These are phyloP conservation scores for Achlya flavicornis DNA, from an alignment of 2,888 invertebrate species.

Conservation along the genomic window DNA sequence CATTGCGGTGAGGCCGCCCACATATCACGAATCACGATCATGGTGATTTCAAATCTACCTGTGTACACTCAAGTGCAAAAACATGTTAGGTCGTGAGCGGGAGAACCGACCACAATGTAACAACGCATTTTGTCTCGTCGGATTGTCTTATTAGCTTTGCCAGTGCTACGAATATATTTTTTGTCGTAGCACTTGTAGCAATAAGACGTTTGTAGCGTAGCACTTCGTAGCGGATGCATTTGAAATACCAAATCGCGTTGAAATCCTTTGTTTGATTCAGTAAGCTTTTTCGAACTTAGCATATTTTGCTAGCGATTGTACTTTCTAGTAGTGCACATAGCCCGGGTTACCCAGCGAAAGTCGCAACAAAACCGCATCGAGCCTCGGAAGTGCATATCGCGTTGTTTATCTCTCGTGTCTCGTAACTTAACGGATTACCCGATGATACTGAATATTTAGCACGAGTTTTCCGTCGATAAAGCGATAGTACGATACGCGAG, in stretches of 20 bases:
- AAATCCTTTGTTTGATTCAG: background rate
- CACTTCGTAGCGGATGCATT: background rate
- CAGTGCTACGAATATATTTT: background rate
- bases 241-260: background rate
- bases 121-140: background rate
- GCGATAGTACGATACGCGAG: conserved; percentile 8
- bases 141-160: background rate
- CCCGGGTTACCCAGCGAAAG: conserved; percentile 2
- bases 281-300: background rate
- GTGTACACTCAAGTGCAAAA: background rate
- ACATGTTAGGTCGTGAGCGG: background rate
- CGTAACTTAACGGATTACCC: conserved; percentile 8
- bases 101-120: background rate
- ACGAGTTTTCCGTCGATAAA: conserved; percentile 9
- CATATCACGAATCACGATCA: conserved; percentile 7
- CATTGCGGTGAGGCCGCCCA: conserved; percentile 7
- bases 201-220: background rate
- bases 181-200: conserved; percentile 2
- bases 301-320: background rate
- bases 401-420: conserved; percentile 9
- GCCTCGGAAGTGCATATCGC: conserved; percentile 12
- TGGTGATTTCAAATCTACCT: conserved; percentile 6
- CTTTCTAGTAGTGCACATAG: background rate
- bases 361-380: conserved; percentile 3
- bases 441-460: conserved; percentile 12